Evolutionary conservation across 2,888 invertebrate species (phyloP), one percentile per base, ranked within the genome.

Genomic region (Eilema depressum): DNA sequence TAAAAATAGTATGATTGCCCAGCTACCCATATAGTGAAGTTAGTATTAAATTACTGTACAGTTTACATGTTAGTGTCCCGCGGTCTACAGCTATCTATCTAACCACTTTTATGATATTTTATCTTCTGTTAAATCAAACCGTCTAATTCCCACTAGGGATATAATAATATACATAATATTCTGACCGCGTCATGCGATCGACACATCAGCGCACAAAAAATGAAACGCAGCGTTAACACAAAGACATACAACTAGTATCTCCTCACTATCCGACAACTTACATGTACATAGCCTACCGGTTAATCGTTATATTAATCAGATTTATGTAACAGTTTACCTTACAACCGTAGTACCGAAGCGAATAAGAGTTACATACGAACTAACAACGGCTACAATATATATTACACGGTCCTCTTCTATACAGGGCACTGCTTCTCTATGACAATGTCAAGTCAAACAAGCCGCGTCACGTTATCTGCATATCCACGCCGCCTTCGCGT

Each of bases 1-100:
- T 92, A 92, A 93, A 92, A 92, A 92, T 92, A 93, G 90, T 93
- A 92, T 87, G 93, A 93, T 94, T 94, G 94, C 93, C 94, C 94
- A 94, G 93, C 94, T 94, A 94, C 94, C 94, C 93, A 93, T 91
- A 68, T 89, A 92, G 92, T 92, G 93, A 92, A 93, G 92, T 94
- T 93, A 93, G 93, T 94, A 92, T 90, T 90, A 91, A 89, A 86
- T 92, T 93, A 94, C 93, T 94, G 94, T 93, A 94, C 93, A 93
- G 85, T 90, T 89, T 88, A 91, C 85, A 89, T 80, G 89, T 92
- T 89, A 91, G 88, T 85, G 83, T 88, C 85, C 89, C 89, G 91
- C 90, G 88, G 87, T 86, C 93, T 93, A 93, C 88, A 85, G 87
- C 91, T 91, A 92, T 88, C 86, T 82, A 85, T 86, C 85, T 88